Percentiles rank a stretch among this genome's conserved stretches.
phyloP scores from a whole-genome alignment of 2,888 invertebrate genomes.

The Mimachlamys varia region DNA sequence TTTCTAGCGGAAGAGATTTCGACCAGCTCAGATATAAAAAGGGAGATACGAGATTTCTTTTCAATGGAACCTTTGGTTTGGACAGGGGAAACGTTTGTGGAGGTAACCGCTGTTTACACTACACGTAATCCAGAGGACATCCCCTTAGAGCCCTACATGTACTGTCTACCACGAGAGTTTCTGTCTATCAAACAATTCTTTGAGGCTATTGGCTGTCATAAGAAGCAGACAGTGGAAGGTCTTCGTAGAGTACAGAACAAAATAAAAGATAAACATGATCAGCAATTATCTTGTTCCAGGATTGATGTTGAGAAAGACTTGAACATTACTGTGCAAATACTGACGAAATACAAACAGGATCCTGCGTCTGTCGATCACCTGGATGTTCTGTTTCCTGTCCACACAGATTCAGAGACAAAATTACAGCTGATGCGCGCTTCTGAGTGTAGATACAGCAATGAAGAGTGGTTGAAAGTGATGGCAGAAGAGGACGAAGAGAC shows the following conservation, averaged over 20 bases:
- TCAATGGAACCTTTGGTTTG: constrained; percentile 46
- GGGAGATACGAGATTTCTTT: neutral
- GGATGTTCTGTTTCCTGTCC: constrained; percentile 48
- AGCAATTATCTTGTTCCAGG: neutral
- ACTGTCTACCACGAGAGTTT: constrained; percentile 54
- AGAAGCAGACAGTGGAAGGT: constrained; percentile 44
- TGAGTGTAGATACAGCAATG: constrained; percentile 55
- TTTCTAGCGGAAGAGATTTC: constrained; percentile 4
- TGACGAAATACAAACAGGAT: constrained; percentile 47
- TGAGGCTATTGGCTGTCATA: constrained; percentile 48
- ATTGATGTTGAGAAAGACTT: constrained; percentile 46
- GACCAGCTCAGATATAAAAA: neutral
- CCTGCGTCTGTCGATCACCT: constrained; percentile 19
- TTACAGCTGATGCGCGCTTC: constrained; percentile 42
- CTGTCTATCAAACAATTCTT: constrained; percentile 46
- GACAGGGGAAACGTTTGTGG: constrained; percentile 57
- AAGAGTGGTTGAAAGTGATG: constrained; percentile 50
- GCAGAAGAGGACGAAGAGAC: constrained; percentile 55
- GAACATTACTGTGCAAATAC: constrained; percentile 52
- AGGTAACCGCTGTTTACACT: constrained; percentile 45
- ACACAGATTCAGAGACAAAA: constrained; percentile 31
- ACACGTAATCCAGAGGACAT: constrained; percentile 42
- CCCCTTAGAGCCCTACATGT: constrained; percentile 55
- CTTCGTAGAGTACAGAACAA: constrained; percentile 46
- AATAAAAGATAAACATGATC: constrained; percentile 48